Conservation (phyloP, 2,797 vertebrate species). For the Eulemur coronatus region DNA sequence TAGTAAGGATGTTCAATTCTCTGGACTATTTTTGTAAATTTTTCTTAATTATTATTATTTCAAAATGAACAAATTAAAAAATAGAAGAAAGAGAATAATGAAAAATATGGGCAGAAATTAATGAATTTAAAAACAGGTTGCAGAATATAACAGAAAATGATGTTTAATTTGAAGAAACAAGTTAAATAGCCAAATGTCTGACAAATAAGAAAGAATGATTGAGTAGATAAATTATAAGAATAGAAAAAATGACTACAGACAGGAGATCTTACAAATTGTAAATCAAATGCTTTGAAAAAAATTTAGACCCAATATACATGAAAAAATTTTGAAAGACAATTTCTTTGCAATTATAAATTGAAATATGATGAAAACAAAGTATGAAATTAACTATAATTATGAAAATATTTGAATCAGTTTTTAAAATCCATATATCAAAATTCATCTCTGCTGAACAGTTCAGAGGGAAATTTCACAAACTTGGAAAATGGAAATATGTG, state of each 20-base stretch:
- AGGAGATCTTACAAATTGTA: background rate
- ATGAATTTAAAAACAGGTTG: background rate
- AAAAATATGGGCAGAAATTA: background rate
- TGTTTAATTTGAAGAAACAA: background rate
- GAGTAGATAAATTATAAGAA: background rate
- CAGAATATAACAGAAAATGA: background rate
- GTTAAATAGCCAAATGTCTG: background rate
- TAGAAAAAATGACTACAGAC: background rate
- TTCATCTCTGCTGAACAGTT: background rate
- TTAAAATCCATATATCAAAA: background rate
- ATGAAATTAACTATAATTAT: background rate
- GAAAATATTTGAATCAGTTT: background rate
- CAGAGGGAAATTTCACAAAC: background rate
- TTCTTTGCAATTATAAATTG: background rate
- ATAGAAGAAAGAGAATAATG: background rate
- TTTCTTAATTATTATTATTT: background rate
- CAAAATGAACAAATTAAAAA: background rate
- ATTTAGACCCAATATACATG: background rate
- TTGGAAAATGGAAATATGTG: background rate
- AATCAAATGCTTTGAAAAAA: background rate
- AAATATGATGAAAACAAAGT: background rate
- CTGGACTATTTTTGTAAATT: background rate
- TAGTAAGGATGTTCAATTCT: background rate
- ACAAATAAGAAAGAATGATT: background rate
- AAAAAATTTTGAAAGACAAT: background rate